Conservation (phyloP, 2,113 vertebrate genomes). For the Melanotaenia duboulayi region DNA sequence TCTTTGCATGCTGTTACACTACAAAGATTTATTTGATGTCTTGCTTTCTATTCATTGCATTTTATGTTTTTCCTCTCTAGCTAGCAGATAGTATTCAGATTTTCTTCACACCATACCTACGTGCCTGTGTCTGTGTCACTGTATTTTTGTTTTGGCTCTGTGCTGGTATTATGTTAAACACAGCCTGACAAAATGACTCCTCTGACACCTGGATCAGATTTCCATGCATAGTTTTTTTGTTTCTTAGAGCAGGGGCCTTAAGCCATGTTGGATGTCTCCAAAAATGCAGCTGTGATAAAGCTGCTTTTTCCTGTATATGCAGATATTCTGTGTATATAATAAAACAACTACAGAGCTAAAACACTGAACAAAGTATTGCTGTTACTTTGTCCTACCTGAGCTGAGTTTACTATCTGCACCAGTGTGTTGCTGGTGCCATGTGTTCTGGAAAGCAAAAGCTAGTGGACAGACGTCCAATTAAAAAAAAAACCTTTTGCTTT, state of each 20-base stretch:
- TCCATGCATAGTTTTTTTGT: not conserved
- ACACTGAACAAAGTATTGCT: conserved; percentile 8
- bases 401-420: not conserved
- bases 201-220: not conserved
- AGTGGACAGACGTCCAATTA: not conserved
- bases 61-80: conserved; percentile 6
- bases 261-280: not conserved
- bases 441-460: conserved; percentile 7
- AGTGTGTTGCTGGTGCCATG: conserved; percentile 7
- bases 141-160: not conserved
- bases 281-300: not conserved
- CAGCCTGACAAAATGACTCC: not conserved
- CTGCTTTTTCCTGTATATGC: not conserved
- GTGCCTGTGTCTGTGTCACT: not conserved
- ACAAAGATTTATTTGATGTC: conserved; percentile 30
- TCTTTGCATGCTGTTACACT: conserved; percentile 52
- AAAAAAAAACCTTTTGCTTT: not conserved
- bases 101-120: not conserved
- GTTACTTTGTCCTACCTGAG: not conserved
- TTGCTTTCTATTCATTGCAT: conserved; percentile 23
- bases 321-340: not conserved
- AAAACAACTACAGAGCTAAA: conserved; percentile 9
- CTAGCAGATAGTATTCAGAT: not conserved
- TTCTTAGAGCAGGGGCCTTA: not conserved
- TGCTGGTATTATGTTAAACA: not conserved